Evolutionary conservation across 1,140 invertebrate genomes (phyloP), one percentile per base, ranked within the genome.

Genomic region (Drosophila micromelanica): DNA sequence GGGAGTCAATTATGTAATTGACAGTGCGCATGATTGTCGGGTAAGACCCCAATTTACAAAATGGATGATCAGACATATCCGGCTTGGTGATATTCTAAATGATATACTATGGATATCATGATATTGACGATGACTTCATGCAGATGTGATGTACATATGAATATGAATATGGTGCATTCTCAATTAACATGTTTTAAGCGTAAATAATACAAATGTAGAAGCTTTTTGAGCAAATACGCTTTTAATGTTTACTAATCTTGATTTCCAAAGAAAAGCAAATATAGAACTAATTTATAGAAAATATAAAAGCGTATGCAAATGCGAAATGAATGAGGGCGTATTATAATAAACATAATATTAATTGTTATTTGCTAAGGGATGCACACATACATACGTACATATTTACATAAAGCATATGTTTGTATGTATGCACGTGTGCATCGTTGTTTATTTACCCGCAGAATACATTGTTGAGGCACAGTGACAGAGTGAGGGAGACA

Each of bases 1-100:
- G 65, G 63, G 75, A 80, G 57, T 78, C 74, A 81, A 86, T 86
- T 87, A 75, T 68, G 80, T 87, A 86, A 86, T 77, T 51, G 67
- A 32, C 32, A 42, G 30, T 23, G 48, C 27, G 32, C 27, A 23
- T 40, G 40, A 30, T 46, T 48, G 7, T 12, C 13, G 45, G 17
- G 45, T 56, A 15, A 23, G 42, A 6, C 9, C 42, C 35, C 13
- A 9, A 9, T 32, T 1, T 32, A 9, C 23, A 42, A 71, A 67
- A 59, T 55, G 54, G 48, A 45, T 86, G 81, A 77, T 80, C 73
- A 78, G 68, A 52, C 51, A 70, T 80, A 75, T 81, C 82, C 81
- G 78, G 64, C 20, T 62, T 17, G 48, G 15, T 56, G 43, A 30
- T 43, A 40, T 55, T 48, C 48, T 55, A 51, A 37, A 8, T 37